Percentiles rank a stretch among this genome's conserved stretches.
Evolutionary conservation across 1,140 invertebrate species (phyloP).

Genomic region (Phenacoccus solenopsis): DNA sequence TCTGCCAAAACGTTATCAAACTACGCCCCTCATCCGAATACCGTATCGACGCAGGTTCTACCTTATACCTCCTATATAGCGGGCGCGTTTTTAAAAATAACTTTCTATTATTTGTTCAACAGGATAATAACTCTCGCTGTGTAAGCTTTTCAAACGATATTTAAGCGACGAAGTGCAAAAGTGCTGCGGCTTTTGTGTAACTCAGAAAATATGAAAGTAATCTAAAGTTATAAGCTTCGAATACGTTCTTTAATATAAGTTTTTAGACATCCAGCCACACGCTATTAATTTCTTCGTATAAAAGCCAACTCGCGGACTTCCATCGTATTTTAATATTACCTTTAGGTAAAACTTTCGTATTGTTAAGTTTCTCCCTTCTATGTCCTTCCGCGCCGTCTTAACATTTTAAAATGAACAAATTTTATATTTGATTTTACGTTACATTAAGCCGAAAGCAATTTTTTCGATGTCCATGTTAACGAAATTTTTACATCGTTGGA

Average conservation of each 20-base stretch:
- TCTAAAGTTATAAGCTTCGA: background rate
- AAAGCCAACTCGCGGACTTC: background rate
- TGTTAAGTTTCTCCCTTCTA: background rate
- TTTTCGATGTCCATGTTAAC: background rate
- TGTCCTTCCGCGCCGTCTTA: background rate
- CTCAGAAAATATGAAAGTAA: conserved; percentile 3
- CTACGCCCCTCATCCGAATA: too few relatives aligned
- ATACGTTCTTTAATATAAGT: conserved; percentile 3
- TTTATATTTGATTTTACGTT: background rate
- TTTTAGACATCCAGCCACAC: conserved; percentile 1
- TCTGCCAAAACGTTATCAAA: too few relatives aligned
- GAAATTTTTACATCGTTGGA: too few relatives aligned
- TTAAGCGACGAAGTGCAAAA: background rate
- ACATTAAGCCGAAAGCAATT: background rate
- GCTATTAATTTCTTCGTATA: conserved; percentile 3
- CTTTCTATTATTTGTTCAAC: background rate
- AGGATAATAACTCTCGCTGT: background rate
- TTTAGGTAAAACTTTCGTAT: background rate
- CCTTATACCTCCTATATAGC: background rate
- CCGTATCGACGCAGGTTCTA: too few relatives aligned
- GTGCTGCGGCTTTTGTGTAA: background rate
- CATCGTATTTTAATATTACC: conserved; percentile 3
- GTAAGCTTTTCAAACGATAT: background rate
- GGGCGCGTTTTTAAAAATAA: background rate
- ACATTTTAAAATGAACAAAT: background rate